Percentiles rank a stretch among this genome's conserved stretches.
phyloP scores from a whole-genome alignment of 2,888 invertebrate species.

The Diadegma fenestrale region DNA sequence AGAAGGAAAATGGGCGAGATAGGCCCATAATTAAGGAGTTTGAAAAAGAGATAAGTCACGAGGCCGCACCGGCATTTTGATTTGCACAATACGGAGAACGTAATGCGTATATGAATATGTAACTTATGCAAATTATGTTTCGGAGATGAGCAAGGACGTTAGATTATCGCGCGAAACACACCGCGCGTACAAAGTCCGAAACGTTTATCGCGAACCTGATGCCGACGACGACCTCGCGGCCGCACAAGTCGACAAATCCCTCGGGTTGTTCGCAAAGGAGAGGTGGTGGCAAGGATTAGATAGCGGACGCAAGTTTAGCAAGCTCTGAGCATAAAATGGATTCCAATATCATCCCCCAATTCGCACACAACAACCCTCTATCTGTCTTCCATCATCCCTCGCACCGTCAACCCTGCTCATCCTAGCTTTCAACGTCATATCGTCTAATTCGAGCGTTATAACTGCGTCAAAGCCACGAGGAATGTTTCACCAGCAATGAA shows the following conservation, averaged over 20 bases:
- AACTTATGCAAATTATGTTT: conserved; percentile 36
- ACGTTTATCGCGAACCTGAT: conserved; percentile 30
- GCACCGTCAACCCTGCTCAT: background rate
- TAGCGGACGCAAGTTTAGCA: conserved; percentile 22
- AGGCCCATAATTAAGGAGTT: background rate
- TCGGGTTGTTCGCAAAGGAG: conserved; percentile 22
- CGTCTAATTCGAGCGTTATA: conserved; percentile 20
- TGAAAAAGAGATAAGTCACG: conserved; percentile 6
- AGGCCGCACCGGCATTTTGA: background rate
- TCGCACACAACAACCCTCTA: conserved; percentile 12
- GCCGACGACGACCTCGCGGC: conserved; percentile 1
- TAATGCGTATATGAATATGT: conserved; percentile 37
- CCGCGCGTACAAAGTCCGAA: background rate
- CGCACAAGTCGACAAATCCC: conserved; percentile 43
- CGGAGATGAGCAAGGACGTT: conserved; percentile 23
- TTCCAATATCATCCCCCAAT: conserved; percentile 23
- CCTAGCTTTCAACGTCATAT: background rate
- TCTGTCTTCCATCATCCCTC: conserved; percentile 6
- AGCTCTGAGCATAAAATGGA: conserved; percentile 36
- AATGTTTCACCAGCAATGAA: background rate
- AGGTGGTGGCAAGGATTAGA: conserved; percentile 31
- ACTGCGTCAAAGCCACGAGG: background rate
- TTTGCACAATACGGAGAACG: background rate
- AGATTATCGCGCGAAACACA: conserved; percentile 1
- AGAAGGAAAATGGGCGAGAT: background rate